Base-by-base conservation (phyloP, 2,888 invertebrate species). In the Agrotis puta region DNA sequence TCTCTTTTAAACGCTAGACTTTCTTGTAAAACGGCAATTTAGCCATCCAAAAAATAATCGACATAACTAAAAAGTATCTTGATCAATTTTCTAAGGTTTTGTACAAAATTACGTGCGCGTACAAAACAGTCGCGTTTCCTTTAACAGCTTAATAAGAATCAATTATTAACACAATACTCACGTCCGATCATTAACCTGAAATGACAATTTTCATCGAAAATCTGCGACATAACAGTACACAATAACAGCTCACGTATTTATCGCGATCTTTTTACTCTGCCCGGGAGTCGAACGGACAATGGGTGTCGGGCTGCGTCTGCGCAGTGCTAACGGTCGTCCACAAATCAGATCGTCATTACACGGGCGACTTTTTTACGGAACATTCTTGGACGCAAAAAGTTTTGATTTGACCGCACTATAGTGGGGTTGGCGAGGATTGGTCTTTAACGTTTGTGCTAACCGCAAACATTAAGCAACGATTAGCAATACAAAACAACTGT, bases 281-380 rank as follows among this genome's bases (percentile, higher is more conserved):
- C 79, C 82, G 84, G 88, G 90, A 88, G 79, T 89, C 89, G 89
- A 92, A 91, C 88, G 78, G 87, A 92, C 91, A 91, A 90, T 90
- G 84, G 88, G 84, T 85, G 88, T 85, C 85, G 82, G 86, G 84
- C 86, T 84, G 74, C 76, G 87, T 81, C 80, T 77, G 81, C 77
- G 74, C 69, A 85, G 79, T 82, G 82, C 87, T 93, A 93, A 92
- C 93, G 94, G 93, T 91, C 84, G 71, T 82, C 85, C 69, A 87
- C 86, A 88, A 88, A 91, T 89, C 90, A 88, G 90, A 90, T 90
- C 86, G 91, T 90, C 91, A 93, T 94, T 94, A 92, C 92, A 90
- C 90, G 91, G 85, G 71, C 70, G 78, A 85, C 87, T 91, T 92
- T 92, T 89, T 92, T 89, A 88, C 88, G 84, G 84, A 83, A 83